These are phyloP conservation scores for Osmerus mordax DNA, from an alignment of 2,113 vertebrate species.

Conservation along the genomic window DNA sequence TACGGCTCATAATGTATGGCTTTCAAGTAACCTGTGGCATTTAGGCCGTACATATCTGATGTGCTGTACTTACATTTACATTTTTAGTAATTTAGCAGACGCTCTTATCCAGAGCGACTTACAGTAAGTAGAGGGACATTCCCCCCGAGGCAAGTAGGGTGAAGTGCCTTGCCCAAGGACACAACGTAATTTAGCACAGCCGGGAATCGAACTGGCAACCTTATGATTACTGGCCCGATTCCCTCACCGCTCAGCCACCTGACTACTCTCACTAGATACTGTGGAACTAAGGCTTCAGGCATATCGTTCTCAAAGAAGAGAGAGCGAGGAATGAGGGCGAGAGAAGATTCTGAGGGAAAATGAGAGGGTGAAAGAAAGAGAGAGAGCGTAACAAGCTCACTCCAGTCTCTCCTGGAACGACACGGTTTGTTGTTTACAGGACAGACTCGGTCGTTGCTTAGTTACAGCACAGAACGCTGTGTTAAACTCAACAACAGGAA, in stretches of 20 bases:
- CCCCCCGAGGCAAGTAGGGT: too few species aligned
- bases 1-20: too few species aligned
- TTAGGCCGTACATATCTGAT: conserved; percentile 35
- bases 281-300: conserved; percentile 16
- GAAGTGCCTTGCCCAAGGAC: too few species aligned
- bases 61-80: neutral
- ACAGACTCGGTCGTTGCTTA: conserved; percentile 55
- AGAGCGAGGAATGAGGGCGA: neutral
- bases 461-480: conserved; percentile 50
- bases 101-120: too few species aligned
- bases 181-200: too few species aligned
- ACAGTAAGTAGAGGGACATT: too few species aligned
- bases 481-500: conserved; percentile 31
- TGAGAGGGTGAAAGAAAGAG: neutral
- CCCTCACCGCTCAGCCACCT: too few species aligned
- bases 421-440: conserved; percentile 52
- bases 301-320: conserved; percentile 20
- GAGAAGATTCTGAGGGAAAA: neutral
- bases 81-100: too few species aligned
- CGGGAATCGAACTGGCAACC: too few species aligned
- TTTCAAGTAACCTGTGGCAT: too few species aligned
- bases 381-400: conserved; percentile 15
- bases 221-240: too few species aligned
- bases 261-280: neutral
- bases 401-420: conserved; percentile 34